Conservation (phyloP, 2,797 vertebrate genomes). For the Gambusia yucatana region DNA sequence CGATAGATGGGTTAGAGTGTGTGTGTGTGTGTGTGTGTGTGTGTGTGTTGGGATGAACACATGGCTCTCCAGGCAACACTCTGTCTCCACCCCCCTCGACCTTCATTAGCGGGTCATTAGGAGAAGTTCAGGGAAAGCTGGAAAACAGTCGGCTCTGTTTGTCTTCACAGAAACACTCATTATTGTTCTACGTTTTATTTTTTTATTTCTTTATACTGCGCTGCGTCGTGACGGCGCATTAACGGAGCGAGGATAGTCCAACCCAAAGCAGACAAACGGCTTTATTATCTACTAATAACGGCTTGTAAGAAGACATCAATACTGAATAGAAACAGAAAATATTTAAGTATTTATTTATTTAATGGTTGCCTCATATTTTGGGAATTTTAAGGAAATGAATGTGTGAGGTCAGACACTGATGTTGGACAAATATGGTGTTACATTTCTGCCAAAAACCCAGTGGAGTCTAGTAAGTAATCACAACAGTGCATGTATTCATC, state of each 20-base stretch:
- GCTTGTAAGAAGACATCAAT: neutral
- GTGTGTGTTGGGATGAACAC: slow-evolving; percentile 42
- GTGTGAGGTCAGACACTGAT: neutral
- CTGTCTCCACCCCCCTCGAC: slow-evolving; percentile 50
- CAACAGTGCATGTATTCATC: too few relatives aligned
- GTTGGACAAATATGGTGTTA: too few relatives aligned
- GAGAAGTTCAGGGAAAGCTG: slow-evolving; percentile 51
- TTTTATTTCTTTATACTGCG: neutral
- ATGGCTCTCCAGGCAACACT: slow-evolving; percentile 46
- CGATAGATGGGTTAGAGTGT: slow-evolving; percentile 56
- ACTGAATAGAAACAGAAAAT: neutral
- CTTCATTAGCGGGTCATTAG: slow-evolving; percentile 74
- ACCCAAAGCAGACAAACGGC: slow-evolving; percentile 6
- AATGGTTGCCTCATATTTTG: neutral
- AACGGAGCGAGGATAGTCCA: neutral
- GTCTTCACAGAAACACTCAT: slow-evolving; percentile 27
- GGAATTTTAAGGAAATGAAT: neutral
- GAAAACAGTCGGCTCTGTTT: slow-evolving; percentile 19
- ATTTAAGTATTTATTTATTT: neutral
- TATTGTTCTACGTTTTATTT: slow-evolving; percentile 22
- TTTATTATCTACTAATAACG: slow-evolving; percentile 6
- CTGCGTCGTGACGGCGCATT: slow-evolving; percentile 5
- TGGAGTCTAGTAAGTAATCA: too few relatives aligned
- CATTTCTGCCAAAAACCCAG: too few relatives aligned
- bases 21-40: slow-evolving; percentile 23